Percentiles rank a stretch among this genome's conserved stretches.
Evolutionary conservation across 2,888 invertebrate species (phyloP).

Genomic region (Drosophila fulvimacula): DNA sequence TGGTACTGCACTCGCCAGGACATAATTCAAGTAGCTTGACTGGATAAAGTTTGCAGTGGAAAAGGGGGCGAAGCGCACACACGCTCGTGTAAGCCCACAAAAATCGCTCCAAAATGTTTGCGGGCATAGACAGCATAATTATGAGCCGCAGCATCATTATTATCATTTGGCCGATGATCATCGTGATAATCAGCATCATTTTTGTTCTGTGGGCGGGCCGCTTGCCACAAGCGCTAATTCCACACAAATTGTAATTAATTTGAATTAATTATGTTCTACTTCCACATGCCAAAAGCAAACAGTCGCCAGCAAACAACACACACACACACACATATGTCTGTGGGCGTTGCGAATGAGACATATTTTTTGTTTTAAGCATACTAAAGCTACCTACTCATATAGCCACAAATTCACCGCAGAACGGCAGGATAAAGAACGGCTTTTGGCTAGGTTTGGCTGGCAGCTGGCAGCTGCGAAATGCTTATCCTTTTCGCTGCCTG

Average conservation of each 20-base stretch:
- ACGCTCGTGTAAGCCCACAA: constrained; percentile 36
- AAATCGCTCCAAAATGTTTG: constrained; percentile 51
- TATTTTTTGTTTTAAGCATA: constrained; percentile 51
- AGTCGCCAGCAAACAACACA: constrained; percentile 28
- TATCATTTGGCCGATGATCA: neutral
- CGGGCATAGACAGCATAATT: constrained; percentile 29
- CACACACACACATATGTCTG: constrained; percentile 27
- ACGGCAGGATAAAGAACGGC: constrained; percentile 55
- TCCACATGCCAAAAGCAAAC: constrained; percentile 72
- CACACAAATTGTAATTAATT: constrained; percentile 82
- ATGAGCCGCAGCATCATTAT: constrained; percentile 34
- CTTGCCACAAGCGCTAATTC: constrained; percentile 76
- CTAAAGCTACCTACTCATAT: constrained; percentile 22
- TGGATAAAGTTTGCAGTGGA: constrained; percentile 27
- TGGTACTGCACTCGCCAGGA: constrained; percentile 24
- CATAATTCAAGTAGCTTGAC: constrained; percentile 43
- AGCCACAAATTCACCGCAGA: constrained; percentile 56
- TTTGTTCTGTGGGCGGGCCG: constrained; percentile 35
- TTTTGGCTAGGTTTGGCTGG: constrained; percentile 20
- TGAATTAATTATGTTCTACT: constrained; percentile 81
- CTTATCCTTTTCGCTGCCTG: constrained; percentile 40
- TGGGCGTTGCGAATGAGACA: constrained; percentile 46
- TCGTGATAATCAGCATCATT: constrained; percentile 24
- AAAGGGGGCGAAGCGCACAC: neutral
- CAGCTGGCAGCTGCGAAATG: constrained; percentile 35